Conservation (phyloP, 2,797 vertebrate species). For the Tapirus indicus region DNA sequence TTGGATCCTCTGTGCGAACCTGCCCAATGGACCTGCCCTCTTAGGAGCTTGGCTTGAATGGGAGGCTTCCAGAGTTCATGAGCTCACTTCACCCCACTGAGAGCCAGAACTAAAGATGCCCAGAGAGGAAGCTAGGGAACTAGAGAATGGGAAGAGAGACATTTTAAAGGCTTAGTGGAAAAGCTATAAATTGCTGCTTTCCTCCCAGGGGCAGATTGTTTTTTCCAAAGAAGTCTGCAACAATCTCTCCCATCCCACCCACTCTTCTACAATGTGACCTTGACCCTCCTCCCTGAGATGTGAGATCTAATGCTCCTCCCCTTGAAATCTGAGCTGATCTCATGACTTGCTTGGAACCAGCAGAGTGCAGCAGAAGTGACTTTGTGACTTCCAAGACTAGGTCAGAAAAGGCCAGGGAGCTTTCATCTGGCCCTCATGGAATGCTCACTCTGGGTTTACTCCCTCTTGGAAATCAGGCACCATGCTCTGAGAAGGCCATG, state of each 20-base stretch:
- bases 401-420: background rate
- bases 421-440: background rate
- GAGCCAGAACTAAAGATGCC: background rate
- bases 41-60: background rate
- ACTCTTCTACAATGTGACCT: background rate
- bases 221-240: background rate
- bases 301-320: background rate
- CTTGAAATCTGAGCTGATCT: background rate
- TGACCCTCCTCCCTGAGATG: background rate
- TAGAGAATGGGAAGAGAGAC: background rate
- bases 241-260: background rate
- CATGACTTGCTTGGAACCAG: background rate
- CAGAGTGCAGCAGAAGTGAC: background rate
- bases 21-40: background rate
- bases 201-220: background rate
- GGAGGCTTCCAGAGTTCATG: background rate
- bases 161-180: background rate
- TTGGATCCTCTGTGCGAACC: background rate
- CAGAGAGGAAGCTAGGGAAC: background rate
- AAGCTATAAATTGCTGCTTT: background rate
- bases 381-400: background rate
- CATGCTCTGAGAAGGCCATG: background rate
- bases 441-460: background rate
- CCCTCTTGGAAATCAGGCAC: background rate
- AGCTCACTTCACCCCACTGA: background rate